Evolutionary conservation across 2,797 vertebrate species (phyloP).

Genomic region (Myotis findleyi): DNA sequence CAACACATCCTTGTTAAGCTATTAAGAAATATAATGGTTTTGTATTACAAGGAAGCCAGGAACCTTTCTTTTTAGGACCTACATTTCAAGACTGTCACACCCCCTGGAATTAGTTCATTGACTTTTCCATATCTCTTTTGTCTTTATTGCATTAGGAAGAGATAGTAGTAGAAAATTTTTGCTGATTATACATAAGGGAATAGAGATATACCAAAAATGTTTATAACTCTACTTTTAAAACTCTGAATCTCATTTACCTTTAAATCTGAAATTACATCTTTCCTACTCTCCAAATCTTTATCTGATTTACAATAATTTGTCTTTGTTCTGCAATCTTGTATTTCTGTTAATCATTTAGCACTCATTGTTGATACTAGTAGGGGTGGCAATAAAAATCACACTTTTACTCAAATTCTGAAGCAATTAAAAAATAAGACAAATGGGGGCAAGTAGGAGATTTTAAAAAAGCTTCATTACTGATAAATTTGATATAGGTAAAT

Average conservation of each 20-base stretch:
- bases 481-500: not conserved
- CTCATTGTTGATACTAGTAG: not conserved
- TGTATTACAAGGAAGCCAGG: not conserved
- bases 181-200: not conserved
- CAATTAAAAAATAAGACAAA: not conserved
- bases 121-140: not conserved
- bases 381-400: not conserved
- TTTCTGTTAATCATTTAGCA: conserved; percentile 15
- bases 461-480: not conserved
- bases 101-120: not conserved
- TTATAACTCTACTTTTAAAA: conserved; percentile 3
- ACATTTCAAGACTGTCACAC: not conserved
- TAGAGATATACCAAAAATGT: not conserved
- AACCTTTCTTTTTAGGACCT: not conserved
- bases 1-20: not conserved
- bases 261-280: not conserved
- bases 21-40: not conserved
- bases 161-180: not conserved
- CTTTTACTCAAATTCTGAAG: not conserved
- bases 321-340: not conserved
- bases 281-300: not conserved
- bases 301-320: not conserved
- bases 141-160: conserved; percentile 24
- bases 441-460: not conserved
- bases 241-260: not conserved